Evolutionary conservation across 64 coral and sea anemone species (phyloP).

Genomic region (Montipora foliosa): DNA sequence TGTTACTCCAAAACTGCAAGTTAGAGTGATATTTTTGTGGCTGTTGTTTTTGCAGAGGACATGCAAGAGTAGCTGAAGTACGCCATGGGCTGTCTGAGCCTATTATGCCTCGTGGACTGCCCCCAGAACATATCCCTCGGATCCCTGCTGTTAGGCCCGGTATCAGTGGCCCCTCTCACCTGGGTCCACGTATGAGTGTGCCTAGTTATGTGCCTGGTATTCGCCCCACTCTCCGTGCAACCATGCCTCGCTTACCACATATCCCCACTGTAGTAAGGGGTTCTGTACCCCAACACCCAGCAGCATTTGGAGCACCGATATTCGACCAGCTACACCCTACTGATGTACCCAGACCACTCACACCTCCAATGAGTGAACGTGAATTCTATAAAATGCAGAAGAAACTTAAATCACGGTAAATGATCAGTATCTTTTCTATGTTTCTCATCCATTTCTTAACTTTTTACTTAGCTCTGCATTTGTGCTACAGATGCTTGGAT

Average conservation of each 20-base stretch:
- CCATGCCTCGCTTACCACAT: slow-evolving; percentile 25
- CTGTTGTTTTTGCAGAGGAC: slow-evolving; percentile 33
- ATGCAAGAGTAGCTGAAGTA: slow-evolving; percentile 12
- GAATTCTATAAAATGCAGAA: slow-evolving; percentile 74
- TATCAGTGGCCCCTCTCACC: slow-evolving; percentile 10
- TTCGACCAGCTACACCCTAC: slow-evolving; percentile 30
- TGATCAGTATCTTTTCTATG: background rate
- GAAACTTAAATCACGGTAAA: slow-evolving; percentile 70
- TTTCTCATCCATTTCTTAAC: background rate
- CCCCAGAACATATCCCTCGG: slow-evolving; percentile 50
- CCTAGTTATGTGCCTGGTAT: slow-evolving; percentile 42
- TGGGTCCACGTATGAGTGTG: slow-evolving; percentile 27
- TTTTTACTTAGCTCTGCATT: background rate
- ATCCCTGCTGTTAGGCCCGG: slow-evolving; percentile 46
- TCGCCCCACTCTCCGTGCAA: slow-evolving; percentile 7
- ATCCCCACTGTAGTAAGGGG: slow-evolving; percentile 23
- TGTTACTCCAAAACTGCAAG: no score
- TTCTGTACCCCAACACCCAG: slow-evolving; percentile 25
- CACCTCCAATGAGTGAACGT: slow-evolving; percentile 59
- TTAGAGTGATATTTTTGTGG: background rate
- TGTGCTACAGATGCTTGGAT: no score
- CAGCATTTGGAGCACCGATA: slow-evolving; percentile 32
- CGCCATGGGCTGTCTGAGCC: slow-evolving; percentile 40
- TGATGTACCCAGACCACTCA: slow-evolving; percentile 6
- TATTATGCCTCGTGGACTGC: slow-evolving; percentile 23